A percentile compares a stretch with the other conserved stretches of the same genome.
Conservation (phyloP, 1,140 invertebrate species). For the Scaptomyza graminum region DNA sequence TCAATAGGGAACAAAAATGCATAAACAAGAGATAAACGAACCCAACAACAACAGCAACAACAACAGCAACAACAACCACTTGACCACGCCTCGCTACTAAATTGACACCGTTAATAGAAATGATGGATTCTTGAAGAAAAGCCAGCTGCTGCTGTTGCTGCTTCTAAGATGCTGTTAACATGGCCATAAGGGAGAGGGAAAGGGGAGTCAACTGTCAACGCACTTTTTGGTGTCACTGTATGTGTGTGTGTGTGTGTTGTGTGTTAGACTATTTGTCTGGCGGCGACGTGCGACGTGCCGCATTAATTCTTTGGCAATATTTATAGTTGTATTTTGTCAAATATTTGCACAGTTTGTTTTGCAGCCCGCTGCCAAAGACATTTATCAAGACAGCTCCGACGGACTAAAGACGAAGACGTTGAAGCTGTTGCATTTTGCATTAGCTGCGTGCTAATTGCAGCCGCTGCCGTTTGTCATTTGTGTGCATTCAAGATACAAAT, state of each 20-base stretch:
- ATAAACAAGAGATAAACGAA: conserved; percentile 61
- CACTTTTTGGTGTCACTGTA: conserved; percentile 78
- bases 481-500: background rate
- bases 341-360: conserved; percentile 82
- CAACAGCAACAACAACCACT: conserved; percentile 30
- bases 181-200: background rate
- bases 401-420: no score
- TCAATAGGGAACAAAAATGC: conserved; percentile 66
- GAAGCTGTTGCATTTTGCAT: conserved; percentile 21
- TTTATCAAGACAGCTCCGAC: conserved; percentile 65
- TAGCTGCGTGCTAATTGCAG: conserved; percentile 66
- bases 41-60: conserved; percentile 21
- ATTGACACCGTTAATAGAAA: conserved; percentile 52
- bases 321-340: conserved; percentile 83
- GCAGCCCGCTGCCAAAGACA: conserved; percentile 67
- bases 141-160: conserved; percentile 37
- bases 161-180: conserved; percentile 21
- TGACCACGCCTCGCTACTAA: conserved; percentile 58
- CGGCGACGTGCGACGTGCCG: conserved; percentile 39
- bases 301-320: conserved; percentile 82
- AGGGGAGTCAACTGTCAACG: conserved; percentile 48
- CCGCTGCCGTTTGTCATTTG: conserved; percentile 64
- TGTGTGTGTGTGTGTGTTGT: conserved; percentile 40
- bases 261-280: conserved; percentile 66
- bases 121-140: conserved; percentile 62